These are phyloP conservation scores for Phorcus lineatus DNA, from an alignment of 2,888 invertebrate species.

Conservation along the genomic window DNA sequence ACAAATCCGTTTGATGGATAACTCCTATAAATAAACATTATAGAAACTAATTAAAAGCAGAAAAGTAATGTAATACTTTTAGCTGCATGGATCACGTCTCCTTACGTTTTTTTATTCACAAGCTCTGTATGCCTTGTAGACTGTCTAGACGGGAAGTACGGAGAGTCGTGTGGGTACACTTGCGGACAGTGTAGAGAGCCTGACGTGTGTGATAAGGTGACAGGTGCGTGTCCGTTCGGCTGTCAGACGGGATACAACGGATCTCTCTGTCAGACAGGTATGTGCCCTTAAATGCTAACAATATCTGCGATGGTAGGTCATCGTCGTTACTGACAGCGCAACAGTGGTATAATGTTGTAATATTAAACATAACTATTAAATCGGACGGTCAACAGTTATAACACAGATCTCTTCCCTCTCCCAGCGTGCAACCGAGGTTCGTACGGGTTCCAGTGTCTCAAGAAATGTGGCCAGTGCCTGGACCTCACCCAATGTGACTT, in stretches of 20 bases:
- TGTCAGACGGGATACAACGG: not conserved
- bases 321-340: too few relatives aligned
- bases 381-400: too few relatives aligned
- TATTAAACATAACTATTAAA: too few relatives aligned
- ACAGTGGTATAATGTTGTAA: too few relatives aligned
- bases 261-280: not conserved
- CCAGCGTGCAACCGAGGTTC: not conserved
- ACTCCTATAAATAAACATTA: too few relatives aligned
- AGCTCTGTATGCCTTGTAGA: not conserved
- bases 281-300: not conserved
- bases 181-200: not conserved
- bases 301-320: too few relatives aligned
- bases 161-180: not conserved
- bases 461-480: not conserved
- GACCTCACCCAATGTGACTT: not conserved
- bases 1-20: too few relatives aligned
- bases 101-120: too few relatives aligned
- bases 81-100: too few relatives aligned
- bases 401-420: not conserved
- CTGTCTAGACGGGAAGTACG: not conserved
- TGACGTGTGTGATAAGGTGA: not conserved
- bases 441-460: not conserved
- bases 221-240: conserved; percentile 1
- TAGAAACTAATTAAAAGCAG: too few relatives aligned
- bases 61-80: too few relatives aligned